Conservation (phyloP, 1,140 invertebrate species). For the Drosophila takahashii region DNA sequence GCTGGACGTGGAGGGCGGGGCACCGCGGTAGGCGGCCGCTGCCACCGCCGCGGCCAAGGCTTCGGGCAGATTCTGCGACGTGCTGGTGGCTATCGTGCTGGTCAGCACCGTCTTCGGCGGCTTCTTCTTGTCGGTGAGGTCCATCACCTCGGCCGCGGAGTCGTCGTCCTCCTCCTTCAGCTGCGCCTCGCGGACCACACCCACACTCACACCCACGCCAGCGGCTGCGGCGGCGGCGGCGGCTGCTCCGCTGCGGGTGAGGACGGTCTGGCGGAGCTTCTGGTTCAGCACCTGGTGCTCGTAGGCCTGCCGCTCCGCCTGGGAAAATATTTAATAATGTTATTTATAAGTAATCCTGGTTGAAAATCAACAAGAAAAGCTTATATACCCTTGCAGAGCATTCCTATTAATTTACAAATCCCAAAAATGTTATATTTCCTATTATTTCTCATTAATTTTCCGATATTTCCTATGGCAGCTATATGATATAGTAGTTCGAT, state of each 20-base stretch:
- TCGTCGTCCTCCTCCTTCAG: constrained; percentile 88
- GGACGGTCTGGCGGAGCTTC: constrained; percentile 95
- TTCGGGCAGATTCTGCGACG: constrained; percentile 85
- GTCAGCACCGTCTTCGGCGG: constrained; percentile 89
- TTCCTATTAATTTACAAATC: no score
- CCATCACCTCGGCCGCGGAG: constrained; percentile 90
- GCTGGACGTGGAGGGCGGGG: constrained; percentile 9
- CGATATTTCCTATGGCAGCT: no score
- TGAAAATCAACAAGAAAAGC: background rate
- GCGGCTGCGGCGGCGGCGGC: constrained; percentile 87
- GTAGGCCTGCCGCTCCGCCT: constrained; percentile 87
- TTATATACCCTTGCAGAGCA: no score
- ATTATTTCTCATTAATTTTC: no score
- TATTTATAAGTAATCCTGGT: background rate
- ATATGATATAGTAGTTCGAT: no score
- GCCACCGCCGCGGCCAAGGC: constrained; percentile 53
- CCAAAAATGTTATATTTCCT: no score
- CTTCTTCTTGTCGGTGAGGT: constrained; percentile 90
- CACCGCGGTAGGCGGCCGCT: constrained; percentile 39
- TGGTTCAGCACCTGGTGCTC: constrained; percentile 87
- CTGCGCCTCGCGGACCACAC: constrained; percentile 74
- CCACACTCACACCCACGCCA: constrained; percentile 67
- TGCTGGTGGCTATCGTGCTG: constrained; percentile 93
- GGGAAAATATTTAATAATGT: background rate
- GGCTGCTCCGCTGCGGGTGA: constrained; percentile 89